Conservation (phyloP, 2,797 vertebrate genomes). For the Epinephelus coioides region DNA sequence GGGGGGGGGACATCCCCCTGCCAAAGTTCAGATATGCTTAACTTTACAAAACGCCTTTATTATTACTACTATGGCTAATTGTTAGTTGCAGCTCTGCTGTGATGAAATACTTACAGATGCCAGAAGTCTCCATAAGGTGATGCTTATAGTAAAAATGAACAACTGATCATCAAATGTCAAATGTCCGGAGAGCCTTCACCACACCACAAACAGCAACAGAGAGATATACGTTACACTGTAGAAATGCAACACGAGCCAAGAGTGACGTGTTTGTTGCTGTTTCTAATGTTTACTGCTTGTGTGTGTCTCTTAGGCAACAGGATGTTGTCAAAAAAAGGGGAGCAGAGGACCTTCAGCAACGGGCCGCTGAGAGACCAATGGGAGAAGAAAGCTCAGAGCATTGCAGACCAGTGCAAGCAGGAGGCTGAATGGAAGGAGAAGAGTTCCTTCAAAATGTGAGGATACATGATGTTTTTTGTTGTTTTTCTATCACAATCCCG, state of each 20-base stretch:
- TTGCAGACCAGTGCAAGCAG: constrained; percentile 56
- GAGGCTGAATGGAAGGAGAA: constrained; percentile 68
- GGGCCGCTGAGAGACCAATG: constrained; percentile 71
- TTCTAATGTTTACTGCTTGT: neutral
- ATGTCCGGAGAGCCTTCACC: neutral
- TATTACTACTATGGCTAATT: neutral
- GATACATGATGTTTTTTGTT: neutral
- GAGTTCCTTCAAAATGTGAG: constrained; percentile 74
- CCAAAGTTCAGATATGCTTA: no score
- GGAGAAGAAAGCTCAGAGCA: constrained; percentile 73
- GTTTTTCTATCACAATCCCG: neutral
- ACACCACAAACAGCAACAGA: no score
- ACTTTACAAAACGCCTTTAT: no score
- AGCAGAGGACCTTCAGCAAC: constrained; percentile 55
- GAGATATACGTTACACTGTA: neutral
- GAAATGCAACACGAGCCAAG: neutral
- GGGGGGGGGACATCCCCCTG: no score
- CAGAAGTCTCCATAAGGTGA: neutral
- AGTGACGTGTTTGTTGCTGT: neutral
- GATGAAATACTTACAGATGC: neutral
- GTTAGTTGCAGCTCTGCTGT: neutral
- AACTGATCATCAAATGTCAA: neutral
- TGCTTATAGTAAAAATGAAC: constrained; percentile 2
- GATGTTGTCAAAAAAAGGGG: constrained; percentile 72
- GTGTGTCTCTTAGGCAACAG: constrained; percentile 24